Evolutionary conservation across 1,140 invertebrate genomes (phyloP).

Genomic region (Lordiphosa clarofinis): DNA sequence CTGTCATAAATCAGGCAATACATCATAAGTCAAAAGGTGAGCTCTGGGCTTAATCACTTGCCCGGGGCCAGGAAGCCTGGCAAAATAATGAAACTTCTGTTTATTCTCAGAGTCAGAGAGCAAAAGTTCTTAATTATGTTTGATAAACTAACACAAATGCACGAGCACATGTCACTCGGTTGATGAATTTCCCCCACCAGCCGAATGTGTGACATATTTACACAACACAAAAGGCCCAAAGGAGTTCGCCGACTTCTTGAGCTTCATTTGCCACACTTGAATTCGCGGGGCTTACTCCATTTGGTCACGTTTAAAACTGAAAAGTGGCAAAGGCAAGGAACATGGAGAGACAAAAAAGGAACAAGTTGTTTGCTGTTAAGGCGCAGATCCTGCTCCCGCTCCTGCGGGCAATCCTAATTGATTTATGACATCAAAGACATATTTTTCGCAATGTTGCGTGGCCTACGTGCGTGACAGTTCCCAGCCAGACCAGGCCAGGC

Average conservation of each 20-base stretch:
- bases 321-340: conserved; percentile 33
- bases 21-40: conserved; percentile 77
- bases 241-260: conserved; percentile 28
- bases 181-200: conserved; percentile 3
- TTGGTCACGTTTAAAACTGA: conserved; percentile 68
- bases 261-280: conserved; percentile 51
- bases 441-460: conserved; percentile 79
- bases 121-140: conserved; percentile 70
- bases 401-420: conserved; percentile 69
- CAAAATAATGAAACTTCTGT: conserved; percentile 77
- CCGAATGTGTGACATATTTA: conserved; percentile 58
- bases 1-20: conserved; percentile 63
- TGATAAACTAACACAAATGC: conserved; percentile 56
- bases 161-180: conserved; percentile 54
- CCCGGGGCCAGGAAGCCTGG: conserved; percentile 31
- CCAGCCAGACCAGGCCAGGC: conserved; percentile 15
- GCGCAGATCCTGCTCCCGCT: conserved; percentile 42
- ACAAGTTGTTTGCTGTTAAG: conserved; percentile 66
- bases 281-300: conserved; percentile 17
- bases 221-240: conserved; percentile 38
- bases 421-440: conserved; percentile 80
- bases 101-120: conserved; percentile 45
- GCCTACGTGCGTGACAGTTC: conserved; percentile 77
- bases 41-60: conserved; percentile 52
- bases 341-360: not conserved